A percentile compares a stretch with the other conserved stretches of the same genome.
Evolutionary conservation across 2,888 invertebrate genomes (phyloP).

Genomic region (Abrostola tripartita): DNA sequence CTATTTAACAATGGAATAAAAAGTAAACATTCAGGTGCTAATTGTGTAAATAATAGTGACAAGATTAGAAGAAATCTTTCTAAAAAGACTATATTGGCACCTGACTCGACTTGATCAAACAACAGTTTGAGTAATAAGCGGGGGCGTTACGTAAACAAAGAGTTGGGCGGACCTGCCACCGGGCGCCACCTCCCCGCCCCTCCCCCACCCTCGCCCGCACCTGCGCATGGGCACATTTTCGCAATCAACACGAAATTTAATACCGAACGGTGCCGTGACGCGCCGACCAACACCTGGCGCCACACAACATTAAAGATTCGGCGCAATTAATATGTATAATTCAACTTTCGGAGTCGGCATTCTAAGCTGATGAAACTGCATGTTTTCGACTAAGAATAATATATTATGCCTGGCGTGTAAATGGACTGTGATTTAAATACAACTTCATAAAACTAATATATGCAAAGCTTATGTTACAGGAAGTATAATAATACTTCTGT

Average conservation of each 20-base stretch:
- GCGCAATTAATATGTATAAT: constrained; percentile 45
- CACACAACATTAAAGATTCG: constrained; percentile 54
- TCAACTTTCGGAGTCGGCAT: constrained; percentile 17
- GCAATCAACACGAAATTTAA: constrained; percentile 74
- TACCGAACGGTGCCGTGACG: constrained; percentile 41
- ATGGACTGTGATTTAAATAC: constrained; percentile 2
- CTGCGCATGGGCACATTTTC: constrained; percentile 80
- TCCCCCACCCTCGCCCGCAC: constrained; percentile 65
- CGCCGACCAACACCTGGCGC: constrained; percentile 58
- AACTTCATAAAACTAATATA: constrained; percentile 1
- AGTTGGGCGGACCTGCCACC: constrained; percentile 84
- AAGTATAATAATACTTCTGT: not conserved
- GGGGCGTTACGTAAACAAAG: constrained; percentile 87
- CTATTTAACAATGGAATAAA: too few relatives aligned
- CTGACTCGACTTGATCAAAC: constrained; percentile 62
- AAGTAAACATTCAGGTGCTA: not conserved
- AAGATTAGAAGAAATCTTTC: constrained; percentile 6
- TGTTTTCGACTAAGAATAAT: constrained; percentile 5
- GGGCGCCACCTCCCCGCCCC: constrained; percentile 74
- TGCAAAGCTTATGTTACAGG: constrained; percentile 1
- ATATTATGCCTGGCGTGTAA: constrained; percentile 9
- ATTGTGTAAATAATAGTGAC: not conserved
- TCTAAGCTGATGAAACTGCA: constrained; percentile 14
- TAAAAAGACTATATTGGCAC: constrained; percentile 27
- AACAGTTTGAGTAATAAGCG: constrained; percentile 77